Percentiles rank a stretch among this genome's conserved stretches.
phyloP scores from a whole-genome alignment of 2,113 vertebrate species.

The Arizona elegans region DNA sequence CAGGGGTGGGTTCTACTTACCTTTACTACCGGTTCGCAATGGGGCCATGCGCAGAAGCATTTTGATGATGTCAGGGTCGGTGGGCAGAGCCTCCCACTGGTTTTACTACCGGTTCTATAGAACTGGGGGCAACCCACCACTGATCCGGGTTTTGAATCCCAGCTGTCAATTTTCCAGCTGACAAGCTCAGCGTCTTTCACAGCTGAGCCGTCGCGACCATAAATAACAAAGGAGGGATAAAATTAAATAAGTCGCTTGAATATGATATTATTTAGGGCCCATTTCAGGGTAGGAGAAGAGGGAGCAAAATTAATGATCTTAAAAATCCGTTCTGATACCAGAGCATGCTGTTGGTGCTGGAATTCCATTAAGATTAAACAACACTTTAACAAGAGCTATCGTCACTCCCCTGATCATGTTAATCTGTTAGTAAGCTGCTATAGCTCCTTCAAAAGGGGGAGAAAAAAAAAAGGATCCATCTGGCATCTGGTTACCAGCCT shows the following conservation, averaged over 20 bases:
- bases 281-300: background rate
- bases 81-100: no score
- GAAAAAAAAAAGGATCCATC: background rate
- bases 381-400: background rate
- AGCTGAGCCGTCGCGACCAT: no score
- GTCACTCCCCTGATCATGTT: background rate
- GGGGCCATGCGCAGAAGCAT: no score
- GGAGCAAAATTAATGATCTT: background rate
- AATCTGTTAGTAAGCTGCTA: slow-evolving; percentile 12
- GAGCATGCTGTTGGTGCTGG: background rate
- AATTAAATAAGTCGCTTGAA: background rate
- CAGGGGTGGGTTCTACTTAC: no score
- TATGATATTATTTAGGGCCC: background rate
- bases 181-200: no score
- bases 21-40: no score
- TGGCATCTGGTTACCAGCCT: background rate
- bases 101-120: no score
- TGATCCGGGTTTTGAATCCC: no score
- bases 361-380: background rate
- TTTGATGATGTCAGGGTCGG: no score
- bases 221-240: no score
- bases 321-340: background rate
- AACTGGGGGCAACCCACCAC: no score
- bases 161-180: no score
- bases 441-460: background rate